A percentile compares a stretch with the other conserved stretches of the same genome.
phyloP scores from a whole-genome alignment of 2,888 invertebrate species.

The Phortica magna region DNA sequence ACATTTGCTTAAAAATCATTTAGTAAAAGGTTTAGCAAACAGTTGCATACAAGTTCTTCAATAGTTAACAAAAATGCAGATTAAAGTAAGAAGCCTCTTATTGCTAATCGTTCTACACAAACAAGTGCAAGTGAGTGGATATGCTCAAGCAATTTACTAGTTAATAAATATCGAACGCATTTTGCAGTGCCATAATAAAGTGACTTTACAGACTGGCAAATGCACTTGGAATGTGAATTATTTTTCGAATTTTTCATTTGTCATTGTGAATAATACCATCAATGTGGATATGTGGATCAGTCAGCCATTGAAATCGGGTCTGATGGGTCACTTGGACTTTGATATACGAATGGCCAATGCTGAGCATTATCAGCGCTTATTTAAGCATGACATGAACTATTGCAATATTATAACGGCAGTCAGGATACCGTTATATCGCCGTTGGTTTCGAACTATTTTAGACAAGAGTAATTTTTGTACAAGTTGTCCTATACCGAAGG shows the following conservation, averaged over 20 bases:
- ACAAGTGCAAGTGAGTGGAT: too few relatives aligned
- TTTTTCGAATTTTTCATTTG: constrained; percentile 34
- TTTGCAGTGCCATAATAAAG: background rate
- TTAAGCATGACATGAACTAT: constrained; percentile 42
- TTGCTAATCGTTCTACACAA: too few relatives aligned
- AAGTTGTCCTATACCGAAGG: background rate
- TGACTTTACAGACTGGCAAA: background rate
- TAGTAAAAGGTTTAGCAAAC: too few relatives aligned
- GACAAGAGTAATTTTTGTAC: background rate
- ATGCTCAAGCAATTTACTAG: background rate
- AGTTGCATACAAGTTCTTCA: too few relatives aligned
- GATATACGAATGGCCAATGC: constrained; percentile 23
- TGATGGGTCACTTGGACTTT: constrained; percentile 43
- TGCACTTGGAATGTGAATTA: constrained; percentile 3
- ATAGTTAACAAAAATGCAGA: too few relatives aligned
- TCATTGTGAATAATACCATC: constrained; percentile 17
- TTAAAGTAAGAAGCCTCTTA: too few relatives aligned
- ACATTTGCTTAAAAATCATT: background rate
- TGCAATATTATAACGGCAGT: background rate
- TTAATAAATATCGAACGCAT: background rate
- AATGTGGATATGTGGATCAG: constrained; percentile 13
- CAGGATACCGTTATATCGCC: background rate
- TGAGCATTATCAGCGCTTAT: constrained; percentile 42
- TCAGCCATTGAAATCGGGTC: constrained; percentile 15
- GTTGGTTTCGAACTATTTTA: background rate